Conservation (phyloP, 2,888 invertebrate genomes). For the Spodoptera littoralis region DNA sequence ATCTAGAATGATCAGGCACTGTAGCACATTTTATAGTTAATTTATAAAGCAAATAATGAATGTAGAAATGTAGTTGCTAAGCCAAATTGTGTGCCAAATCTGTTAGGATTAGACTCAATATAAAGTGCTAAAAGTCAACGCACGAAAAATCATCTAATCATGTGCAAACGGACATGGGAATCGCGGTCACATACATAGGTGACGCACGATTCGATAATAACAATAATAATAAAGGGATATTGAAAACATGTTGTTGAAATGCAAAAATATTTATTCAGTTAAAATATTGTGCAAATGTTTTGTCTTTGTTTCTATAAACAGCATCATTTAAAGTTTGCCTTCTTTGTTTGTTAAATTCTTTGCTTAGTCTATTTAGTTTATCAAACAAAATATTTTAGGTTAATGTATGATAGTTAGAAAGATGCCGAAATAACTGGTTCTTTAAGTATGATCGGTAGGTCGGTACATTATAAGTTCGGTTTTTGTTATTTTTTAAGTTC, state of each 20-base stretch:
- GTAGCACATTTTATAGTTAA: not conserved
- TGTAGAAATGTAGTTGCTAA: not conserved
- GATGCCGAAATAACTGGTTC: not conserved
- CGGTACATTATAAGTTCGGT: too few relatives aligned
- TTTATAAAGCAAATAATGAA: not conserved
- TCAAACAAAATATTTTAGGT: not conserved
- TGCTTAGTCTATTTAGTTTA: not conserved
- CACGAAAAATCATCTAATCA: constrained; percentile 17
- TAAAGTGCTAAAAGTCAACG: constrained; percentile 17
- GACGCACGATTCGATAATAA: constrained; percentile 11
- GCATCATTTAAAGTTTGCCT: constrained; percentile 5
- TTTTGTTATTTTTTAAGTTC: too few relatives aligned
- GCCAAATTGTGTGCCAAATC: not conserved
- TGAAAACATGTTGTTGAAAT: constrained; percentile 41
- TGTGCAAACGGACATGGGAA: constrained; percentile 3
- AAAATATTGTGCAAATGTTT: constrained; percentile 35
- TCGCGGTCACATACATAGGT: constrained; percentile 6
- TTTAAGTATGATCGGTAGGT: too few relatives aligned
- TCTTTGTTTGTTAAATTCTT: constrained; percentile 14
- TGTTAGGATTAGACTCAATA: constrained; percentile 27
- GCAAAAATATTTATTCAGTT: constrained; percentile 23
- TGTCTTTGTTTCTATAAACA: constrained; percentile 23
- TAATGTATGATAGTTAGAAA: not conserved
- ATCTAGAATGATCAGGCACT: too few relatives aligned
- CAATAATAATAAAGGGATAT: constrained; percentile 4